Conservation (phyloP, 2,888 invertebrate genomes). For the Bedellia somnulentella region DNA sequence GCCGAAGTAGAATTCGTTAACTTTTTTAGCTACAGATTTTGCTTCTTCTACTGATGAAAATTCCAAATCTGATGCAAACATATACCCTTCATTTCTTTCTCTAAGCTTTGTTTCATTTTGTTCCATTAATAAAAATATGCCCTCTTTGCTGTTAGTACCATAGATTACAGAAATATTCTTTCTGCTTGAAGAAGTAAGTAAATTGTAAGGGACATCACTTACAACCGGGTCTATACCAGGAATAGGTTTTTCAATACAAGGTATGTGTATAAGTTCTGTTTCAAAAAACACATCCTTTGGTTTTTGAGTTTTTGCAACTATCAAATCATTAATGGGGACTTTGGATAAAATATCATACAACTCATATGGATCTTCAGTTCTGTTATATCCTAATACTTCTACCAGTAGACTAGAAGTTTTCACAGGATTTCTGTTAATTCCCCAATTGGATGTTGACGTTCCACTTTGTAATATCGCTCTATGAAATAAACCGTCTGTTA, state of each 20-base stretch:
- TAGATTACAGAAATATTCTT: slow-evolving; percentile 23
- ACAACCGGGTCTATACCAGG: slow-evolving; percentile 29
- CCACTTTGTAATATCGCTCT: slow-evolving; percentile 44
- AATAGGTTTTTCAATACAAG: slow-evolving; percentile 35
- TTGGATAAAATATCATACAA: slow-evolving; percentile 31
- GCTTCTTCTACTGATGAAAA: slow-evolving; percentile 30
- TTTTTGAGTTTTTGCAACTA: slow-evolving; percentile 22
- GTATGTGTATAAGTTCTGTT: slow-evolving; percentile 32
- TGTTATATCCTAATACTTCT: slow-evolving; percentile 24
- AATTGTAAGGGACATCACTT: slow-evolving; percentile 33
- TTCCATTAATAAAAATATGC: slow-evolving; percentile 20
- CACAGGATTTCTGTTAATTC: slow-evolving; percentile 33
- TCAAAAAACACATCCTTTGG: slow-evolving; percentile 33
- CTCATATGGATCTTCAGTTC: slow-evolving; percentile 30
- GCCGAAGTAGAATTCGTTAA: slow-evolving; percentile 42
- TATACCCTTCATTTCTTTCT: slow-evolving; percentile 25
- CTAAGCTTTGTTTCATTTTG: slow-evolving; percentile 17
- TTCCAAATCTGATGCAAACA: slow-evolving; percentile 38
- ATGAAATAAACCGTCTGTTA: slow-evolving; percentile 31
- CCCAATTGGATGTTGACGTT: slow-evolving; percentile 34
- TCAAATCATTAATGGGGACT: slow-evolving; percentile 21
- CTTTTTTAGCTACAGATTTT: slow-evolving; percentile 17
- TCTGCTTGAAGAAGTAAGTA: slow-evolving; percentile 19
- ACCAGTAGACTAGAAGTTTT: slow-evolving; percentile 32
- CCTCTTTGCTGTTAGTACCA: slow-evolving; percentile 38